Percentiles rank a stretch among this genome's conserved stretches.
Conservation (phyloP, 1,140 invertebrate genomes). For the Vanessa tameamea region DNA sequence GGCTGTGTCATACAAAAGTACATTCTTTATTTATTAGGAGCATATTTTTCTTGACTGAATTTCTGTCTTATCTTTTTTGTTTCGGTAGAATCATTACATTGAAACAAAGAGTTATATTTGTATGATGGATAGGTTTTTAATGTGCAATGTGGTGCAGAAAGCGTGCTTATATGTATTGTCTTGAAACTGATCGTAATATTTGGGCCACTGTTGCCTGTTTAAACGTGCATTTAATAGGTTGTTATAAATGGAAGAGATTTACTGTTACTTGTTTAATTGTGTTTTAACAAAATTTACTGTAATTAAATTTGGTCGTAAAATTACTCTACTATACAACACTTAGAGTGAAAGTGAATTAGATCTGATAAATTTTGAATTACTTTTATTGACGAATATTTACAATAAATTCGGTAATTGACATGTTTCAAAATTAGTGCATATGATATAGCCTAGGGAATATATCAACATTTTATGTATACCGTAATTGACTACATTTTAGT, state of each 20-base stretch:
- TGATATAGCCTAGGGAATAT: conserved; percentile 44
- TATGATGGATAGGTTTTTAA: conserved; percentile 39
- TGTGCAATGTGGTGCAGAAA: conserved; percentile 56
- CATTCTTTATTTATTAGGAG: conserved; percentile 61
- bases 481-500: conserved; percentile 55
- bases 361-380: conserved; percentile 53
- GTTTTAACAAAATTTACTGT: conserved; percentile 54
- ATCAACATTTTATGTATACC: neutral
- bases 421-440: conserved; percentile 41
- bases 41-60: conserved; percentile 61
- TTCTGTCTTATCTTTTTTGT: conserved; percentile 58
- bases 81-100: conserved; percentile 46
- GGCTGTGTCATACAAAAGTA: conserved; percentile 77
- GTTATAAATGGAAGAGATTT: conserved; percentile 76
- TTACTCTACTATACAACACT: conserved; percentile 34
- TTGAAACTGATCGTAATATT: conserved; percentile 48
- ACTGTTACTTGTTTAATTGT: conserved; percentile 73
- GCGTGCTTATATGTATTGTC: conserved; percentile 51
- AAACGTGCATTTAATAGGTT: conserved; percentile 78
- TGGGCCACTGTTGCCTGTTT: conserved; percentile 59
- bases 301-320: conserved; percentile 52
- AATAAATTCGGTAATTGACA: conserved; percentile 28
- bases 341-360: conserved; percentile 53
- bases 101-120: conserved; percentile 38
- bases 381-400: conserved; percentile 15